Conservation (phyloP, 2,113 vertebrate genomes). For the Chamaetylas fuelleborni region DNA sequence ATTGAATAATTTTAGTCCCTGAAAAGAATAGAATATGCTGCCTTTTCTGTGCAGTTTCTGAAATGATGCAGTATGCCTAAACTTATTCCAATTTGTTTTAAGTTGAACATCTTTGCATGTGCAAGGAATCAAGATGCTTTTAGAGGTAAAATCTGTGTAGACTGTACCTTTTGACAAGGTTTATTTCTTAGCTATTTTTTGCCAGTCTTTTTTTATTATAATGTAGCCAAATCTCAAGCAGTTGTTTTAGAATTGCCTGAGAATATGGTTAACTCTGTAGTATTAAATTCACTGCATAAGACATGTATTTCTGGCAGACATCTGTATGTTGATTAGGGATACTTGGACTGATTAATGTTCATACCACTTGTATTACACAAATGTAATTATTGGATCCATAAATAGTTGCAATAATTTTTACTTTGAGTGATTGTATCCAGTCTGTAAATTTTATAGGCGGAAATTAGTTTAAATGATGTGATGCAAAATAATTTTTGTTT, state of each 20-base stretch:
- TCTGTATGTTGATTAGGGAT: neutral
- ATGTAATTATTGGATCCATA: neutral
- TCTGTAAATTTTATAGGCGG: neutral
- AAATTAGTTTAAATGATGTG: neutral
- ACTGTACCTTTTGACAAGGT: neutral
- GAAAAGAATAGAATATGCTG: neutral
- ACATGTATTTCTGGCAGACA: neutral
- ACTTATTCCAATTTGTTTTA: neutral
- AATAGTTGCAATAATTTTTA: conserved; percentile 10
- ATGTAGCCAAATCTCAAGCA: neutral
- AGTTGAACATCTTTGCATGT: neutral
- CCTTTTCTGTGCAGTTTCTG: neutral
- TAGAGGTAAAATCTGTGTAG: neutral
- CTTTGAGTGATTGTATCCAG: neutral
- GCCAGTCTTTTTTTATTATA: neutral
- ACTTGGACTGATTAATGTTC: neutral
- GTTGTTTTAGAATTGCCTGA: neutral
- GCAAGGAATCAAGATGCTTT: neutral
- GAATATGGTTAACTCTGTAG: neutral
- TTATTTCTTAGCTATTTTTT: neutral
- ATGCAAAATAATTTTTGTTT: conserved; percentile 7
- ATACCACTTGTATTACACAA: conserved; percentile 4
- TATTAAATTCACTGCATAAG: neutral
- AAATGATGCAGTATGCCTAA: neutral
- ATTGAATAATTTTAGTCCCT: neutral